Evolutionary conservation across 2,113 vertebrate genomes (phyloP), one percentile per base, ranked within the genome.

Genomic region (Lanius ludovicianus): DNA sequence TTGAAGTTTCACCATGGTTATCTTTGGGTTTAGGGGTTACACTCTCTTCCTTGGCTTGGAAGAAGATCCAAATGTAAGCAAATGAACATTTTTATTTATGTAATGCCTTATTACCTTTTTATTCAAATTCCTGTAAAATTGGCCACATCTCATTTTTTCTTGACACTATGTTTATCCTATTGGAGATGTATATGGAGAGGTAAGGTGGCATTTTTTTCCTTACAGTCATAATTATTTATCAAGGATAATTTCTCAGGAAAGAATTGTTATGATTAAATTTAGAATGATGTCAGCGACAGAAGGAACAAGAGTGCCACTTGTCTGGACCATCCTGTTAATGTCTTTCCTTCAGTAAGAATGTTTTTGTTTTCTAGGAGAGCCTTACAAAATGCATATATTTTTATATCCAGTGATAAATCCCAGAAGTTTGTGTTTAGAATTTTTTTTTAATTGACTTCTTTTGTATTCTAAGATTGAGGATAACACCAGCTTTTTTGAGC

Each of bases 131-230:
- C 13, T 59, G 6, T 39, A 28, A 53, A 49, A 50, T 25, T 67
- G 75, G 17, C 22, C 5, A 8, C 17, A 37, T n/a, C 19, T 4
- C 10, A 5, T 56, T 16, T 37, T 75, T 75, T 74, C 75, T 78
- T 20, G n/a, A 13, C 0, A 0, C 12, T 49, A 3, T 35, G 1
- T 57, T 71, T 79, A 12, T 90, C 21, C 25, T 68, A 0, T 27
- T 39, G 28, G 37, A 76, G 11, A 24, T 30, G 8, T 18, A 56
- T n/a, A 39, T 73, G 31, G 19, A 73, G 23, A 62, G 16, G 6
- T 67, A 37, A 60, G 20, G 17, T 57, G 8, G 2, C 15, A 3
- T 22, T 46, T 69, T 49, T 78, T 56, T 56, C 21, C 10, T 82
- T 44, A 33, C 20, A 39, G 33, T n/a, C 20, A 25, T 67, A 75